phyloP scores from a whole-genome alignment of 2,888 invertebrate genomes.

The Pherbina coryleti region DNA sequence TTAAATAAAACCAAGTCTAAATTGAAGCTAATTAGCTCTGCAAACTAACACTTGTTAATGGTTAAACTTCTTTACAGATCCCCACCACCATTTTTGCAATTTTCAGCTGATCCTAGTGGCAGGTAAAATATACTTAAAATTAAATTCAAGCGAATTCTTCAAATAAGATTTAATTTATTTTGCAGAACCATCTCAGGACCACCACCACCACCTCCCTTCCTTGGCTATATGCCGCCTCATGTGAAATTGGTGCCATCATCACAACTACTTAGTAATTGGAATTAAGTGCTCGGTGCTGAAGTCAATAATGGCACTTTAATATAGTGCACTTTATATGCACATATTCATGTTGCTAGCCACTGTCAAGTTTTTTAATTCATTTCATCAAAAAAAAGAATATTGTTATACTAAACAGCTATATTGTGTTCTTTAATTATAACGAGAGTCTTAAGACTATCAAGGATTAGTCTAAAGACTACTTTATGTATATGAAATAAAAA shows the following conservation, averaged over 20 bases:
- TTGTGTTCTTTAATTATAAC: no score
- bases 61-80: constrained; percentile 19
- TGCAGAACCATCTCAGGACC: constrained; percentile 46
- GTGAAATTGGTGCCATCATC: constrained; percentile 58
- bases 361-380: no score
- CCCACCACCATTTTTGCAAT: constrained; percentile 3
- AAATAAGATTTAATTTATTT: not conserved
- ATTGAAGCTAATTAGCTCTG: no score
- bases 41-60: no score
- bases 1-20: no score
- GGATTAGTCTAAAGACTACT: no score
- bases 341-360: not conserved
- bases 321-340: not conserved
- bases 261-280: constrained; percentile 56
- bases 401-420: no score
- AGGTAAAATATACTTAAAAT: constrained; percentile 12
- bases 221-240: constrained; percentile 52
- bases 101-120: constrained; percentile 8
- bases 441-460: no score
- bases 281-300: not conserved
- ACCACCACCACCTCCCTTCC: constrained; percentile 58
- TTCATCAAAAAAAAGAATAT: no score
- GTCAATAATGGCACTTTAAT: not conserved
- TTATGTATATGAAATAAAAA: no score
- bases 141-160: not conserved